Evolutionary conservation across 2,888 invertebrate species (phyloP).

Genomic region (Chromoteleia sp.): DNA sequence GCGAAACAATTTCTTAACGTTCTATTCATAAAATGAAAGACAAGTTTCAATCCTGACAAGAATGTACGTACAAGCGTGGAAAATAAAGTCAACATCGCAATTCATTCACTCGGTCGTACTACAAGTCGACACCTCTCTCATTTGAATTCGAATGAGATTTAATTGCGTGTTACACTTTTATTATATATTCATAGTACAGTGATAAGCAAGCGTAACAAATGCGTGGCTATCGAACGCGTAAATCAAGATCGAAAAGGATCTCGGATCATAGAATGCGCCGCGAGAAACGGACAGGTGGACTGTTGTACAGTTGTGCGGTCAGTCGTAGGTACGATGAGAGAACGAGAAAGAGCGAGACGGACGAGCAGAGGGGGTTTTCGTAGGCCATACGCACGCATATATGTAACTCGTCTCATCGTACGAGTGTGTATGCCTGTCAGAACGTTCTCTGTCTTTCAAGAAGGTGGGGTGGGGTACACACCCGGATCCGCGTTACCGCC

Average conservation of each 20-base stretch:
- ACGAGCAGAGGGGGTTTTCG: not conserved
- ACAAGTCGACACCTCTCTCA: conserved; percentile 28
- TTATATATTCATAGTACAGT: conserved; percentile 37
- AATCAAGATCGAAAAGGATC: conserved; percentile 70
- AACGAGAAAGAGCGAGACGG: conserved; percentile 1
- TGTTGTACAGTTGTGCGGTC: conserved; percentile 31
- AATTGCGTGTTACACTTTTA: conserved; percentile 45
- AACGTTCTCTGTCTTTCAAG: conserved; percentile 66
- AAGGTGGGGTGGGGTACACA: conserved; percentile 73
- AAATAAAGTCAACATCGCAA: conserved; percentile 29
- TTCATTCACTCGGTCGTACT: conserved; percentile 28
- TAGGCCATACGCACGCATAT: conserved; percentile 56
- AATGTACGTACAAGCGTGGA: conserved; percentile 6
- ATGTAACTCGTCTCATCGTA: conserved; percentile 61
- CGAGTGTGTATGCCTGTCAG: conserved; percentile 66
- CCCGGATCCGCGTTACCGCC: conserved; percentile 74
- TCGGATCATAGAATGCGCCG: conserved; percentile 67
- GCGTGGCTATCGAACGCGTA: conserved; percentile 40
- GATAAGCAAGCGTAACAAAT: conserved; percentile 51
- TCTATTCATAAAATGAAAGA: conserved; percentile 20
- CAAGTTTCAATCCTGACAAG: conserved; percentile 3
- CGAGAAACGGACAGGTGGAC: conserved; percentile 69
- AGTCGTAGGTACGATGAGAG: conserved; percentile 25
- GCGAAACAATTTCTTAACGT: not conserved
- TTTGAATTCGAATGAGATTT: conserved; percentile 40